These are phyloP conservation scores for Rostratula benghalensis DNA, from an alignment of 2,113 vertebrate genomes.

Conservation along the genomic window DNA sequence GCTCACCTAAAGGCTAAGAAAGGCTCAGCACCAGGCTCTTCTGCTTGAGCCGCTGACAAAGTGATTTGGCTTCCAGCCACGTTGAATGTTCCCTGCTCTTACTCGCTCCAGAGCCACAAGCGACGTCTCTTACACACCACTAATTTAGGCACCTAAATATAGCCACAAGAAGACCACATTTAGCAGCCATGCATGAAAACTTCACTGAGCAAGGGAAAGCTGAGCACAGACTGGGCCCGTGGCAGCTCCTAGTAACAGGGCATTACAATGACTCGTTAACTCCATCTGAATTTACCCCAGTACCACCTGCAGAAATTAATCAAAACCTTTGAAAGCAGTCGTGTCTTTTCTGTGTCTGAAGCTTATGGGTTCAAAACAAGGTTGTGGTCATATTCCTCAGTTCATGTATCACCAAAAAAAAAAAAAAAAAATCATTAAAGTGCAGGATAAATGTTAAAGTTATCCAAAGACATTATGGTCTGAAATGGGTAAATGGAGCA, in stretches of 20 bases:
- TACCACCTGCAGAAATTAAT: not conserved
- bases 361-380: not conserved
- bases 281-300: not conserved
- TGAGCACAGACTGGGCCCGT: not conserved
- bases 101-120: not conserved
- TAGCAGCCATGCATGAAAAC: not conserved
- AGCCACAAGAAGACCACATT: not conserved
- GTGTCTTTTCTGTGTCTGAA: not conserved
- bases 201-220: not conserved
- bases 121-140: not conserved
- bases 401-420: not conserved
- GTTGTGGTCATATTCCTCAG: not conserved
- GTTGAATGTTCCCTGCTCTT: not conserved
- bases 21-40: not conserved
- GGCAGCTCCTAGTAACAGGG: not conserved
- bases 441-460: not conserved
- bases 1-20: not conserved
- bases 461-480: not conserved
- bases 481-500: not conserved
- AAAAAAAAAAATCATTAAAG: not conserved
- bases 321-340: not conserved
- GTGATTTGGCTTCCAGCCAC: not conserved
- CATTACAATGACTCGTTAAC: not conserved
- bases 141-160: constrained; percentile 50
- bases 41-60: not conserved